Base-by-base conservation (phyloP, 1,140 invertebrate species). In the Macrocentrus cingulum region DNA sequence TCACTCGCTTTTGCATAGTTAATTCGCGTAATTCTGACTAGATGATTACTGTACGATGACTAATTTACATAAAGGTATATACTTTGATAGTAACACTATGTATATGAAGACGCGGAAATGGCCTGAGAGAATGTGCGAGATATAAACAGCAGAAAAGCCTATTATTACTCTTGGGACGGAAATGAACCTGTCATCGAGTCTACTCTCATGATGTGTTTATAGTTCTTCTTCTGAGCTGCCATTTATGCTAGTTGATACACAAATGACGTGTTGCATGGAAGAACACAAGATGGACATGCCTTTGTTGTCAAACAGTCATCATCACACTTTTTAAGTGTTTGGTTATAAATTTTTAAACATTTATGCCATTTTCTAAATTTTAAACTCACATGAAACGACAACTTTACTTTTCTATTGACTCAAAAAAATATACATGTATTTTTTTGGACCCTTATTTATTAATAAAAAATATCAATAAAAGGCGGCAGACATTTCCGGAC, bases 151-250 rank as follows among this genome's bases (percentile, higher is more conserved):
- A 22, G 42, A 45, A 41, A 9, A 22, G 32, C 39, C 15, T n/a
- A n/a, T n/a, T n/a, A n/a, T n/a, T n/a, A 44, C 18, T 46, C 23
- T 15, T 32, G 11, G 25, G 42, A 41, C 53, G 42, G 53, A 55
- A 55, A 41, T 55, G 39, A 42, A 55, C 53, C 53, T 55, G 53
- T 55, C 53, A 25, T 45, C 53, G 42, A 32, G 29, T n/a, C n/a
- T n/a, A n/a, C n/a, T 29, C 25, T 55, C 53, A 29, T 55, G 52
- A 54, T 42, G 20, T 19, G 20, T 25, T 29, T 25, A 54, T 25
- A n/a, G n/a, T n/a, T 45, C 46, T 23, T 22, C 7, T 46, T 56
- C 5, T 15, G n/a, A 18, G 25, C 11, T 32, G 15, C 23, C n/a
- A 4, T 32, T 32, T 32, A 34, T 15, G 13, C 3, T 6, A 16